Base-by-base conservation (phyloP, 2,113 vertebrate genomes). In the Pterocles gutturalis region DNA sequence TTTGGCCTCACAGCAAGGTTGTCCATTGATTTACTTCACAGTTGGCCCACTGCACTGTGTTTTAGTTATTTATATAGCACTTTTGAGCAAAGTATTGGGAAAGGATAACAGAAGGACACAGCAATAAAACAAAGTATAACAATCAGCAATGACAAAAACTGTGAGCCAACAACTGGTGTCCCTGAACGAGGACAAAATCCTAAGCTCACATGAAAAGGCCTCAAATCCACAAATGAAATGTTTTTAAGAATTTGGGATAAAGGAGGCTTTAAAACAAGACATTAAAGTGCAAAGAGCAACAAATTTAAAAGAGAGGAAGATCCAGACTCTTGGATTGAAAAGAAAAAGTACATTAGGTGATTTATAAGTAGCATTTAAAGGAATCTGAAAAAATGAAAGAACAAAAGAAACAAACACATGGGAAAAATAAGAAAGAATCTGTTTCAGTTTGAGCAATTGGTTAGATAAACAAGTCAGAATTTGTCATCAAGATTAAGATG, bases 91-190 rank as follows among this genome's bases (percentile, higher is more conserved):
- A 91, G 51, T 80, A 51, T 73, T 51, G 4, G 24, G 65, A 86
- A 96, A 96, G 88, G 72, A 81, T 91, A 91, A 82, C 43, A 90
- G 87, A 92, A 96, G 76, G 73, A 84, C 84, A 78, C 17, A 64
- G 75, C 64, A 91, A 87, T 95, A 96, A 96, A 95, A 65, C 7
- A 7, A 85, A 91, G 11, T 75, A 43, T 51, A 75, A 95, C 80
- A 93, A 93, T 94, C 85, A 88, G 5, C 48, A 76, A 53, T 81
- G 53, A 80, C 71, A 75, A 92, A 96, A 94, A 78, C 20, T 12
- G 31, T 22, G n/a, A 95, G 51, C 60, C 86, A 92, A 60, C 1
- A 5, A 80, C 51, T 76, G 34, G 45, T 62, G 34, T 18, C 41
- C 71, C n/a, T 8, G 2, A 89, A 54, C 8, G 31, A 89, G 1